phyloP scores from a whole-genome alignment of 1,140 invertebrate genomes.

The Dendrolimus punctatus region DNA sequence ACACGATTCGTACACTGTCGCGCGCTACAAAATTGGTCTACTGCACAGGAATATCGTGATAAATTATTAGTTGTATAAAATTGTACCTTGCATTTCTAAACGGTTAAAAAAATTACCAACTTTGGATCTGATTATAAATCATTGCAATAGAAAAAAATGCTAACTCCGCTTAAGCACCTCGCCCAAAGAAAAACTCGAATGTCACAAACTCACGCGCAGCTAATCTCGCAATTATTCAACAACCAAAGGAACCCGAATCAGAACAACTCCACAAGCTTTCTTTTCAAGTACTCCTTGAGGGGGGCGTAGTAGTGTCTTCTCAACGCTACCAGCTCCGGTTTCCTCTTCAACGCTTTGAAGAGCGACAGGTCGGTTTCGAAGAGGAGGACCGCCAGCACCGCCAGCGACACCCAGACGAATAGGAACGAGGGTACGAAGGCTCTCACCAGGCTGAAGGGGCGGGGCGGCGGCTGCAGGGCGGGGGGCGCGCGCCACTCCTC shows the following conservation, averaged over 20 bases:
- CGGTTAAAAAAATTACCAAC: no score
- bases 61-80: no score
- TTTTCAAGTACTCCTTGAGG: constrained; percentile 81
- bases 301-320: constrained; percentile 88
- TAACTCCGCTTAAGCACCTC: no score
- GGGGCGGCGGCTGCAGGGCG: constrained; percentile 68
- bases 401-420: constrained; percentile 77
- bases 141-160: no score
- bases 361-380: constrained; percentile 83
- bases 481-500: constrained; percentile 66
- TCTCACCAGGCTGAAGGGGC: constrained; percentile 76
- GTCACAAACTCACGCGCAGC: no score
- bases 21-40: no score
- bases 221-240: no score
- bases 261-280: constrained; percentile 64
- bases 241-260: constrained; percentile 31
- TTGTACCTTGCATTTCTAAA: no score
- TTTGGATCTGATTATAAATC: no score
- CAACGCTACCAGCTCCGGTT: constrained; percentile 85
- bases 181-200: no score
- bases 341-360: constrained; percentile 79
- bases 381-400: constrained; percentile 77
- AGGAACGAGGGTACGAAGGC: constrained; percentile 83
- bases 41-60: no score
- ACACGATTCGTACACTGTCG: no score